A percentile compares a stretch with the other conserved stretches of the same genome.
phyloP scores from a whole-genome alignment of 2,888 invertebrate genomes.

The Monopis laevigella region DNA sequence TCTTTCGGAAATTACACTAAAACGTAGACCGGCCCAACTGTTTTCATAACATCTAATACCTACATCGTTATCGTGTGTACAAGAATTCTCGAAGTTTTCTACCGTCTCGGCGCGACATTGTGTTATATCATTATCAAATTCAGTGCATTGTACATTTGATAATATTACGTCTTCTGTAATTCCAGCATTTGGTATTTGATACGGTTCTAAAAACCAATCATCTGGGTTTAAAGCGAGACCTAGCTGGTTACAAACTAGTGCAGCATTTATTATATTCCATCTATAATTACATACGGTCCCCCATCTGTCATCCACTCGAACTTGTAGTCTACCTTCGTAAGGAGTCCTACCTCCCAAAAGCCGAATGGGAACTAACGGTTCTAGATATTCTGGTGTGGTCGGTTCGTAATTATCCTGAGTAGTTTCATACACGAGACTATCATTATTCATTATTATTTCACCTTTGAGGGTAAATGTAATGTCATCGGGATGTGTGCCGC shows the following conservation, averaged over 20 bases:
- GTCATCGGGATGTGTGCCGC: slow-evolving; percentile 81
- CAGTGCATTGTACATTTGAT: slow-evolving; percentile 90
- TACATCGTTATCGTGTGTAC: slow-evolving; percentile 87
- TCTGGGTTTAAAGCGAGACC: slow-evolving; percentile 92
- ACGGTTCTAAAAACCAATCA: slow-evolving; percentile 87
- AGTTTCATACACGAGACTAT: slow-evolving; percentile 70
- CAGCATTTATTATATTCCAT: slow-evolving; percentile 92
- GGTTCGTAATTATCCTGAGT: slow-evolving; percentile 65
- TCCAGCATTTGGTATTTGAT: slow-evolving; percentile 82
- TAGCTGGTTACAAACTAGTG: slow-evolving; percentile 93
- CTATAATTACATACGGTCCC: slow-evolving; percentile 97
- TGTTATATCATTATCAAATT: slow-evolving; percentile 90
- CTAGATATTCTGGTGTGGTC: slow-evolving; percentile 68
- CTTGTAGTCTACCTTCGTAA: slow-evolving; percentile 88
- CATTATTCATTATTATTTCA: slow-evolving; percentile 72
- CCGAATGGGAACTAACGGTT: slow-evolving; percentile 76
- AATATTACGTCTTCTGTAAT: slow-evolving; percentile 79
- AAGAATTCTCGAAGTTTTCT: slow-evolving; percentile 87
- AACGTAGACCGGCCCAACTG: slow-evolving; percentile 93
- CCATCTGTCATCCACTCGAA: slow-evolving; percentile 88
- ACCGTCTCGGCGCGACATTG: slow-evolving; percentile 82
- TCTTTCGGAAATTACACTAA: slow-evolving; percentile 88
- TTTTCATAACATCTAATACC: slow-evolving; percentile 89
- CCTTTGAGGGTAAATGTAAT: slow-evolving; percentile 83
- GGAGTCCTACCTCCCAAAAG: slow-evolving; percentile 82